These are phyloP conservation scores for Tapera naevia DNA, from an alignment of 2,797 vertebrate species.

Conservation along the genomic window DNA sequence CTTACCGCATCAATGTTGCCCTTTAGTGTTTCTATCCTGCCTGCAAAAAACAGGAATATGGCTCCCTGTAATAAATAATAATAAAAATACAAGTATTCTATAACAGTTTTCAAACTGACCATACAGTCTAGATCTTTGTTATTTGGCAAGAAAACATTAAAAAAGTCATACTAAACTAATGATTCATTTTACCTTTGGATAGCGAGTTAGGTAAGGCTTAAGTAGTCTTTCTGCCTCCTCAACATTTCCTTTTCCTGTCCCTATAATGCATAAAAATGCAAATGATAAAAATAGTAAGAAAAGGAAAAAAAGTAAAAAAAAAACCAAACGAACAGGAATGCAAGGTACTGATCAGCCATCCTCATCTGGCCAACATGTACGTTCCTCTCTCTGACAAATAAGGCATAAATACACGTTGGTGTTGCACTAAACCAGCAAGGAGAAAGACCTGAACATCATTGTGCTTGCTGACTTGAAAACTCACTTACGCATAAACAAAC, in stretches of 20 bases:
- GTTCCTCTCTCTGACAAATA: neutral
- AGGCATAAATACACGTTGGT: neutral
- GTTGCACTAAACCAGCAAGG: neutral
- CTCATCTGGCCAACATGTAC: neutral
- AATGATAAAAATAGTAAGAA: neutral
- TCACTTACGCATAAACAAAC: neutral
- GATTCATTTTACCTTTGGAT: conserved; percentile 86
- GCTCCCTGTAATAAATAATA: conserved; percentile 84
- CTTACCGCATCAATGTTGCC: conserved; percentile 94
- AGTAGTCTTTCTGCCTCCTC: conserved; percentile 92
- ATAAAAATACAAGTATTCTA: conserved; percentile 51
- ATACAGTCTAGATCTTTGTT: neutral
- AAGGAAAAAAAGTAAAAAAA: neutral
- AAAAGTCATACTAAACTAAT: neutral
- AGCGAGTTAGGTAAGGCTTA: conserved; percentile 90
- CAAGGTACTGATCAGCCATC: neutral
- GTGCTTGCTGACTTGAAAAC: neutral
- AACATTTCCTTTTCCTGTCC: conserved; percentile 94
- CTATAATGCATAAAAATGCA: conserved; percentile 69
- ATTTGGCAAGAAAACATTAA: neutral
- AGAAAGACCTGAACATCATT: neutral
- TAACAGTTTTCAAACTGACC: conserved; percentile 48
- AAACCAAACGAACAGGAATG: neutral
- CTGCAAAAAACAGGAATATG: conserved; percentile 98
- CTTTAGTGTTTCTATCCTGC: conserved; percentile 96